These are phyloP conservation scores for Nemopilema nomurai DNA, from an alignment of 30 jellyfish, hydroid and myxozoan genomes.

Conservation along the genomic window DNA sequence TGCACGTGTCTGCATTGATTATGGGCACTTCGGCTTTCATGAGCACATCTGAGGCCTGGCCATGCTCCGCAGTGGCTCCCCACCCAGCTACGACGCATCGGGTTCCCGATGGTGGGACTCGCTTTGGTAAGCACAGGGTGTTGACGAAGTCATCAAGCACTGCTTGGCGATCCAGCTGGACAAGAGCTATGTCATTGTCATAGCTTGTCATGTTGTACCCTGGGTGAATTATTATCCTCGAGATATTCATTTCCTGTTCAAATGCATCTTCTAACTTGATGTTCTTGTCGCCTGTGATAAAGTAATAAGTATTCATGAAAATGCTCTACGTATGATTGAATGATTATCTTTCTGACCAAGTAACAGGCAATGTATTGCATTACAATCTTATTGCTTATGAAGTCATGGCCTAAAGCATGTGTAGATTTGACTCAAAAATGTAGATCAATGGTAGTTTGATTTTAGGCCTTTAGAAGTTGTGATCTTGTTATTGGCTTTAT, in stretches of 20 bases:
- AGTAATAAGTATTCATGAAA: not conserved
- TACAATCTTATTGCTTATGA: no score
- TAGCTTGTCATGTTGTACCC: conserved; percentile 60
- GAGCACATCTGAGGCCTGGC: conserved; percentile 48
- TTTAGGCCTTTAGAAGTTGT: no score
- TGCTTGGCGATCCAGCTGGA: conserved; percentile 34
- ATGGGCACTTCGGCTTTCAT: conserved; percentile 81
- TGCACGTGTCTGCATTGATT: conserved; percentile 39
- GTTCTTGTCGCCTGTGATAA: conserved; percentile 39
- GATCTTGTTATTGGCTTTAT: no score
- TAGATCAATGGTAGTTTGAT: no score
- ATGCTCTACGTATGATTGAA: not conserved
- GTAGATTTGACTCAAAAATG: no score
- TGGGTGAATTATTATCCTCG: conserved; percentile 51
- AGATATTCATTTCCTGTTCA: conserved; percentile 66
- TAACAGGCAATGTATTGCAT: no score
- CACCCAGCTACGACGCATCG: conserved; percentile 85
- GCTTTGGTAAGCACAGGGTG: conserved; percentile 71
- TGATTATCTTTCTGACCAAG: no score
- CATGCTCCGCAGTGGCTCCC: conserved; percentile 81
- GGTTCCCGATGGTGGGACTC: conserved; percentile 33
- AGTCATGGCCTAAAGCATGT: no score
- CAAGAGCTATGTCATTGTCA: conserved; percentile 85
- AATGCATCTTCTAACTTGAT: conserved; percentile 14
- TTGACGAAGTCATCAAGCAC: conserved; percentile 49